Base-by-base conservation (phyloP, 2,888 invertebrate species). In the Callosobruchus maculatus region DNA sequence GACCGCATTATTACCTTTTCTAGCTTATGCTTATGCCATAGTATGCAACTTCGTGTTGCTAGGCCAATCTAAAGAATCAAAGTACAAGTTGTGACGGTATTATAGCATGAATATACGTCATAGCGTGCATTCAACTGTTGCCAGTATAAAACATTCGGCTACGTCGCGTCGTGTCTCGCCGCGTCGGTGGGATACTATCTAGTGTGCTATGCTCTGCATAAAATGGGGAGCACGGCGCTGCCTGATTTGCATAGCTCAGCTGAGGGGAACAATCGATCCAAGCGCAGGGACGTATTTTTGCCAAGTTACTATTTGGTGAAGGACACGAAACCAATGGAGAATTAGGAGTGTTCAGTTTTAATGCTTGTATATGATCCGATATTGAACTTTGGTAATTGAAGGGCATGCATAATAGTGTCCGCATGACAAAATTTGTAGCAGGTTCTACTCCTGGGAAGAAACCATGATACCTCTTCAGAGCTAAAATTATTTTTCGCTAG, bases 171-270 rank as follows among this genome's bases (percentile, higher is more conserved):
- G 4, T 18, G 49, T 49, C 68, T 5, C 21, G 7, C 7, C 21
- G 21, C 7, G 49, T 49, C 68, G 21, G 68, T 68, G 21, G 68
- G 21, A 68, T 21, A 68, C 5, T 68, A 76, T 77, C 79, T 75
- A 77, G 77, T 74, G 68, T 77, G 77, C 77, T 80, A 81, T 82
- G 83, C 81, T 79, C 81, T 83, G 87, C 86, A 87, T 87, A 87
- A 87, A 87, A 87, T 87, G 86, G 86, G 83, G 87, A 87, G 85
- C 87, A 87, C 85, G 85, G 83, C 83, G 80, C 82, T 81, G 81
- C 83, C 85, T 87, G 85, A 87, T 87, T 87, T 87, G 87, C 87
- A 87, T 87, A 87, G 87, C 87, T 87, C 87, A 87, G 87, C 87
- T 87, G 87, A 84, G 85, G 84, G 81, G 84, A 85, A 86, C 86